phyloP scores from a whole-genome alignment of 2,888 invertebrate species.

The Eristalinus sepulchralis region DNA sequence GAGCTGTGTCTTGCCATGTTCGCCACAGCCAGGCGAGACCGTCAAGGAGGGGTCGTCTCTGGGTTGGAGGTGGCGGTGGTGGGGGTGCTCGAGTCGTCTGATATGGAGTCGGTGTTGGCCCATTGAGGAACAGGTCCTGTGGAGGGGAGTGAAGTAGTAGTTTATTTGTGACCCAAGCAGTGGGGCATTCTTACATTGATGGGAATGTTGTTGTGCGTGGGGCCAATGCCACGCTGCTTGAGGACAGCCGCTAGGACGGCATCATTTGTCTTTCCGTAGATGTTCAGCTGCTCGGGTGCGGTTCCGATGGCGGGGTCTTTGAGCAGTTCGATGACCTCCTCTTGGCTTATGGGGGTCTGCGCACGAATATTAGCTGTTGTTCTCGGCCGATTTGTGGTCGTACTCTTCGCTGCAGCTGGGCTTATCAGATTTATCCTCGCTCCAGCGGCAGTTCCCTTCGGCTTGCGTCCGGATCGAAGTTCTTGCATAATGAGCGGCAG shows the following conservation, averaged over 20 bases:
- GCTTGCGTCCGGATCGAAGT: conserved; percentile 67
- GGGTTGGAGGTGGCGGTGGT: conserved; percentile 78
- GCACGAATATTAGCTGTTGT: conserved; percentile 76
- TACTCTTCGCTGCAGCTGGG: conserved; percentile 73
- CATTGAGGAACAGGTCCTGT: conserved; percentile 83
- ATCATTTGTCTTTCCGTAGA: conserved; percentile 85
- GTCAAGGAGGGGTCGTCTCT: conserved; percentile 82
- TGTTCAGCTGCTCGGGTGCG: conserved; percentile 73
- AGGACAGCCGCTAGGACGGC: conserved; percentile 86
- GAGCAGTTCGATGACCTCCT: conserved; percentile 73
- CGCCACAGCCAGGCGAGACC: conserved; percentile 84
- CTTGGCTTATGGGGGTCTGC: conserved; percentile 53
- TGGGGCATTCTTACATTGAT: conserved; percentile 75
- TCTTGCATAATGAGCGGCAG: conserved; percentile 71
- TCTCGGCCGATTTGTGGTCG: conserved; percentile 76
- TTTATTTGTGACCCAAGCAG: too few relatives aligned
- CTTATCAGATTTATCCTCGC: conserved; percentile 57
- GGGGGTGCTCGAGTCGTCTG: conserved; percentile 74
- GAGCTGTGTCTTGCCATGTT: conserved; percentile 83
- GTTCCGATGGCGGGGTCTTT: conserved; percentile 74
- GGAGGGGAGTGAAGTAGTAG: conserved; percentile 66
- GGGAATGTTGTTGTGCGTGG: conserved; percentile 82
- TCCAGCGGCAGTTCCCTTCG: conserved; percentile 50
- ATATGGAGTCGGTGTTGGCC: conserved; percentile 77
- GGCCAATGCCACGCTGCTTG: conserved; percentile 88